Percentiles rank a stretch among this genome's conserved stretches.
Conservation (phyloP, 1,140 invertebrate species). For the Trichonephila inaurata region DNA sequence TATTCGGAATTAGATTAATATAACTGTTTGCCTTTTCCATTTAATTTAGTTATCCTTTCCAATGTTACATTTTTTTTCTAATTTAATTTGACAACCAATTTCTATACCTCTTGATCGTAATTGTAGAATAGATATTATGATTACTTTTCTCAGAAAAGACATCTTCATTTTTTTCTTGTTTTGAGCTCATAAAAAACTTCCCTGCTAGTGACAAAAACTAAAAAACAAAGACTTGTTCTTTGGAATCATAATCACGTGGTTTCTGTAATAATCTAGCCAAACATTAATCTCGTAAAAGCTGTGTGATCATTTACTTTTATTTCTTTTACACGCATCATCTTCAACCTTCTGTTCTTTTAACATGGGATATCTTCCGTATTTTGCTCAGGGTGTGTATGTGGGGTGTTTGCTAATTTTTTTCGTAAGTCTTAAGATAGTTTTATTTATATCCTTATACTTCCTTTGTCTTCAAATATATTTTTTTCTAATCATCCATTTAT, state of each 20-base stretch:
- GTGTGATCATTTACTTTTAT: slow-evolving; percentile 3
- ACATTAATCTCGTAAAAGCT: slow-evolving; percentile 64
- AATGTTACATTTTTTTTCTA: too few species aligned
- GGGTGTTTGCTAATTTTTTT: neutral
- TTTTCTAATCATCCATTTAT: too few species aligned
- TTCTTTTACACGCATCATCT: slow-evolving; percentile 33
- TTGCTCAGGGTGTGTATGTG: neutral
- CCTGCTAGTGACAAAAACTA: too few species aligned
- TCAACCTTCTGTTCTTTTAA: neutral
- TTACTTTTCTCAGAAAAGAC: too few species aligned
- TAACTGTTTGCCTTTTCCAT: too few species aligned
- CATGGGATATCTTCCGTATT: slow-evolving; percentile 8
- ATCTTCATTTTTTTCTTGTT: too few species aligned
- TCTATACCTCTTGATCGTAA: too few species aligned
- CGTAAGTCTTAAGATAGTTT: neutral
- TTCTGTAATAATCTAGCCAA: slow-evolving; percentile 50
- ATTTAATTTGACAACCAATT: too few species aligned
- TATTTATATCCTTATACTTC: neutral
- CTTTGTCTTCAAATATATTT: neutral
- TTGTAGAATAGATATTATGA: too few species aligned
- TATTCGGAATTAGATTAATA: too few species aligned
- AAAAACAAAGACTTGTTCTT: neutral
- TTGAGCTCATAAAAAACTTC: too few species aligned
- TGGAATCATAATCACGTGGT: slow-evolving; percentile 49
- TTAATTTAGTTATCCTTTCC: too few species aligned